These are phyloP conservation scores for Nemopilema nomurai DNA, from an alignment of 30 jellyfish, hydroid and myxozoan genomes.

Conservation along the genomic window DNA sequence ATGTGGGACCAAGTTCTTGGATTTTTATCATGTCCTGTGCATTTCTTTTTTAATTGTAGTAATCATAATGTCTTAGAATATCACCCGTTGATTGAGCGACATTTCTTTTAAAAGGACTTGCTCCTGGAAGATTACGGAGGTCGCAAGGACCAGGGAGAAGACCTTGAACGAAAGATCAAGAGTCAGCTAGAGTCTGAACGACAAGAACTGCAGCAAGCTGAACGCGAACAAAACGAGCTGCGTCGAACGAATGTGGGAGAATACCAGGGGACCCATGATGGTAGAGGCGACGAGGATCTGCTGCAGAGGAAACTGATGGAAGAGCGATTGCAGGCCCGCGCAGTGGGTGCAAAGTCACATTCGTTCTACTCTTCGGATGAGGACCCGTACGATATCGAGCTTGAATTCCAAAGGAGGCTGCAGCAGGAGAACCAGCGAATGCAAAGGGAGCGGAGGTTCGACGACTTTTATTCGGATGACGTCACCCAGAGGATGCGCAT, in stretches of 20 bases:
- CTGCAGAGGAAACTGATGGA: conserved; percentile 25
- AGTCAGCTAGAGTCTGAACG: conserved; percentile 42
- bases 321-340: conserved; percentile 41
- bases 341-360: neutral
- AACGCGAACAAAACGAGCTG: conserved; percentile 33
- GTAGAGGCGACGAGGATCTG: conserved; percentile 18
- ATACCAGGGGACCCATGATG: conserved; percentile 37
- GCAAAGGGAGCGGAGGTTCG: conserved; percentile 19
- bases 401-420: conserved; percentile 74
- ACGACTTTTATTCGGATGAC: conserved; percentile 33
- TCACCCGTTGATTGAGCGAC: neutral
- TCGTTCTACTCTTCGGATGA: conserved; percentile 44
- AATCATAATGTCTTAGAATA: too few species aligned
- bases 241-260: conserved; percentile 12
- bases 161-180: conserved; percentile 30
- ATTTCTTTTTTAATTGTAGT: neutral
- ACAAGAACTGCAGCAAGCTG: conserved; percentile 22
- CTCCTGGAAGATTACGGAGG: conserved; percentile 31
- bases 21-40: neutral
- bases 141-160: conserved; percentile 26
- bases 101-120: conserved; percentile 25
- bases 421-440: conserved; percentile 62
- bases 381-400: conserved; percentile 67
- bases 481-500: conserved; percentile 25
- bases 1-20: too few species aligned